Percentiles rank a stretch among this genome's conserved stretches.
phyloP scores from a whole-genome alignment of 2,888 invertebrate species.

The Caenorhabditis wallacei region DNA sequence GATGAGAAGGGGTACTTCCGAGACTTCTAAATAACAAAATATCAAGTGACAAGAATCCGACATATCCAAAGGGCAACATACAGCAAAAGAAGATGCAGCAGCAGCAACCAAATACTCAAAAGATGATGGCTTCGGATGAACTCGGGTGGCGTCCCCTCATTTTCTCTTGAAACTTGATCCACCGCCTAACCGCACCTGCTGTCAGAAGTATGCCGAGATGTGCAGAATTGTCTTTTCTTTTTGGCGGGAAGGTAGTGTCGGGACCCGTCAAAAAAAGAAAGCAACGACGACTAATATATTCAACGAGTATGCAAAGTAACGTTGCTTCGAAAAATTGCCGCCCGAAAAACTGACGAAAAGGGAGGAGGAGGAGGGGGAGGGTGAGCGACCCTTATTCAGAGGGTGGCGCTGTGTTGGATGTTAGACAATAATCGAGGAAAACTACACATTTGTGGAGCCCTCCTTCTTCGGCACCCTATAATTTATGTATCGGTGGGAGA shows the following conservation, averaged over 20 bases:
- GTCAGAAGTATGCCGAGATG: constrained; percentile 30
- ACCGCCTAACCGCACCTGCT: constrained; percentile 53
- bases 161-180: constrained; percentile 50
- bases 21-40: constrained; percentile 55
- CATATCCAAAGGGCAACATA: constrained; percentile 43
- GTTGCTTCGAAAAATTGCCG: constrained; percentile 59
- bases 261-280: constrained; percentile 49
- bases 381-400: background rate
- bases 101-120: constrained; percentile 57
- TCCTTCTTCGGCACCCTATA: constrained; percentile 36
- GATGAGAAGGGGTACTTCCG: constrained; percentile 42
- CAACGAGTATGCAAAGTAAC: constrained; percentile 57
- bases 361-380: constrained; percentile 18
- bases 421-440: constrained; percentile 57
- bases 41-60: constrained; percentile 63
- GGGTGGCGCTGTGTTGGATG: constrained; percentile 13
- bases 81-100: background rate
- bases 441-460: constrained; percentile 42
- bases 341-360: constrained; percentile 11
- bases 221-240: constrained; percentile 30
- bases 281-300: constrained; percentile 59
- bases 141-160: constrained; percentile 25
- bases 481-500: constrained; percentile 52
- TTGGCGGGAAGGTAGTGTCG: background rate
- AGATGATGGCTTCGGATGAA: constrained; percentile 55